A percentile compares a stretch with the other conserved stretches of the same genome.
phyloP scores from a whole-genome alignment of 2,113 vertebrate species.

The Dasypus novemcinctus region DNA sequence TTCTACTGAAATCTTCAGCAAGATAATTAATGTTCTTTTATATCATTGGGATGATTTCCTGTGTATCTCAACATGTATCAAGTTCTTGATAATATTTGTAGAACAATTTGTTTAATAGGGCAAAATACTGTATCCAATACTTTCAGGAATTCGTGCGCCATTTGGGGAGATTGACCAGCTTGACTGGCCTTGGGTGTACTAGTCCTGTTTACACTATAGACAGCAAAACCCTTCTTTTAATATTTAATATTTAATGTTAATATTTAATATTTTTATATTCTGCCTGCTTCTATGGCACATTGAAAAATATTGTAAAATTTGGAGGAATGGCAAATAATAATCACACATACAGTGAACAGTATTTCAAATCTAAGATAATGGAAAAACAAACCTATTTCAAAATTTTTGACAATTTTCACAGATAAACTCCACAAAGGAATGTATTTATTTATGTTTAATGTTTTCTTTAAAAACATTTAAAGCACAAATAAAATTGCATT shows the following conservation, averaged over 20 bases:
- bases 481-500: neutral
- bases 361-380: neutral
- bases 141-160: neutral
- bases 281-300: neutral
- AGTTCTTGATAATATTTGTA: neutral
- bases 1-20: slow-evolving; percentile 22
- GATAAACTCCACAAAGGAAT: neutral
- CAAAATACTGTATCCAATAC: neutral
- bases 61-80: neutral
- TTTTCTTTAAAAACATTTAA: slow-evolving; percentile 7
- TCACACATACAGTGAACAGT: neutral
- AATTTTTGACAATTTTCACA: neutral
- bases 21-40: neutral
- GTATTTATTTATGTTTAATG: neutral
- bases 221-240: neutral
- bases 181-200: neutral
- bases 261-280: too few species aligned
- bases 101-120: neutral
- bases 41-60: neutral
- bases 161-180: neutral
- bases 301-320: neutral
- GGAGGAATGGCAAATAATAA: neutral
- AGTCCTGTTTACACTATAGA: neutral
- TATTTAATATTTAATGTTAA: neutral
- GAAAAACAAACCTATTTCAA: neutral